phyloP scores from a whole-genome alignment of 2,888 invertebrate species.

The Tenthredo amoena region DNA sequence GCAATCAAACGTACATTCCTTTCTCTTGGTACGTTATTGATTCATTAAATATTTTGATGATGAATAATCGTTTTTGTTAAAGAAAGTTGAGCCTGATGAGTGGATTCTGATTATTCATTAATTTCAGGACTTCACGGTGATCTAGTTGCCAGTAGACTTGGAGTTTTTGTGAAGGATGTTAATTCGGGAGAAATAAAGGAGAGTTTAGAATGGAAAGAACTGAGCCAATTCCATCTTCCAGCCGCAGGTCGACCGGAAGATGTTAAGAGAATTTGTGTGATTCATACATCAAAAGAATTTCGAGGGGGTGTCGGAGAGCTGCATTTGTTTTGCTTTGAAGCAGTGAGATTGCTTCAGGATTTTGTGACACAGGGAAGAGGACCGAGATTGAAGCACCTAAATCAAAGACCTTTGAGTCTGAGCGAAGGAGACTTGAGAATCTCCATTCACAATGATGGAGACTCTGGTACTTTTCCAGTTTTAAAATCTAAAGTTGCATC shows the following conservation, averaged over 20 bases:
- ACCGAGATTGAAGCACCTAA: slow-evolving; percentile 66
- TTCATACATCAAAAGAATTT: slow-evolving; percentile 81
- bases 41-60: neutral
- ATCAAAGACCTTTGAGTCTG: slow-evolving; percentile 75
- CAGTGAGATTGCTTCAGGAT: slow-evolving; percentile 77
- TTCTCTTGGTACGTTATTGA: neutral
- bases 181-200: slow-evolving; percentile 79
- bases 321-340: slow-evolving; percentile 79
- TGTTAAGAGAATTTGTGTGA: slow-evolving; percentile 81
- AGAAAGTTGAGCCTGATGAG: neutral
- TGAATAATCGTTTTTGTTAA: neutral
- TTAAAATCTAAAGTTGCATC: slow-evolving; percentile 65
- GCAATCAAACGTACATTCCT: neutral
- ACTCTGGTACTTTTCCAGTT: slow-evolving; percentile 58
- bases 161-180: slow-evolving; percentile 81
- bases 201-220: slow-evolving; percentile 82
- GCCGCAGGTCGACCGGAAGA: slow-evolving; percentile 79
- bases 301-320: slow-evolving; percentile 80
- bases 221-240: slow-evolving; percentile 81
- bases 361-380: slow-evolving; percentile 78
- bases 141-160: slow-evolving; percentile 80
- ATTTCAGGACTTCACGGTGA: slow-evolving; percentile 80
- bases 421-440: slow-evolving; percentile 79
- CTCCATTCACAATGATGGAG: slow-evolving; percentile 60
- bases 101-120: neutral